Conservation (phyloP, 2,888 invertebrate species). For the Julus scanicus region DNA sequence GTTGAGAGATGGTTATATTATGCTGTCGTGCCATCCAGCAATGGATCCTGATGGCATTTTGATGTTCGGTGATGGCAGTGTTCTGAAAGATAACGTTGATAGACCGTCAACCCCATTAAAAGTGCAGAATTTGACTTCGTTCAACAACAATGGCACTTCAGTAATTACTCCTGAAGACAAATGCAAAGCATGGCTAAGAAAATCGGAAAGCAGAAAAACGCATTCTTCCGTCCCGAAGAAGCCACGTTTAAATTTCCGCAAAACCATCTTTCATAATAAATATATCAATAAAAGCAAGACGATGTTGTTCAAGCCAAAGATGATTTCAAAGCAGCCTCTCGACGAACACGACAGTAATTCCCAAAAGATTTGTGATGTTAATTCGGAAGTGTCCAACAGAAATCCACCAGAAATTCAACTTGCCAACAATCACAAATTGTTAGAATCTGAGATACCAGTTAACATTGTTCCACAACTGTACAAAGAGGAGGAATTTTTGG, state of each 20-base stretch:
- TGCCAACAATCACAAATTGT: background rate
- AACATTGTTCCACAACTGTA: background rate
- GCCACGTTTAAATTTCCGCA: background rate
- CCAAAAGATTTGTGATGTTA: background rate
- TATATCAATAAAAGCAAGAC: no score
- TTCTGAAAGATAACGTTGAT: background rate
- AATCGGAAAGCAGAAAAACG: no score
- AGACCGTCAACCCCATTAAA: background rate
- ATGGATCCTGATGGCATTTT: background rate
- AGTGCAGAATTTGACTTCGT: background rate
- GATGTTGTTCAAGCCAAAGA: background rate
- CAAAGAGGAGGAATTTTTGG: background rate
- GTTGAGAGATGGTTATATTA: background rate
- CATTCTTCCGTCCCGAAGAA: background rate
- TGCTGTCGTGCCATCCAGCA: background rate
- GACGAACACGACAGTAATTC: background rate
- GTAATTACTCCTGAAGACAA: background rate
- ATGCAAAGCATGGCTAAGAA: background rate
- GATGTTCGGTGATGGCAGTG: background rate
- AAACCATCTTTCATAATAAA: background rate
- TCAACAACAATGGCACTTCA: background rate
- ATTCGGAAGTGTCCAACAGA: background rate
- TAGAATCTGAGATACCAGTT: background rate
- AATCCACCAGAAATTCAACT: background rate
- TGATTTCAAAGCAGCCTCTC: background rate